These are phyloP conservation scores for Rousettus madagascariensis DNA, from an alignment of 2,797 vertebrate genomes.

Conservation along the genomic window DNA sequence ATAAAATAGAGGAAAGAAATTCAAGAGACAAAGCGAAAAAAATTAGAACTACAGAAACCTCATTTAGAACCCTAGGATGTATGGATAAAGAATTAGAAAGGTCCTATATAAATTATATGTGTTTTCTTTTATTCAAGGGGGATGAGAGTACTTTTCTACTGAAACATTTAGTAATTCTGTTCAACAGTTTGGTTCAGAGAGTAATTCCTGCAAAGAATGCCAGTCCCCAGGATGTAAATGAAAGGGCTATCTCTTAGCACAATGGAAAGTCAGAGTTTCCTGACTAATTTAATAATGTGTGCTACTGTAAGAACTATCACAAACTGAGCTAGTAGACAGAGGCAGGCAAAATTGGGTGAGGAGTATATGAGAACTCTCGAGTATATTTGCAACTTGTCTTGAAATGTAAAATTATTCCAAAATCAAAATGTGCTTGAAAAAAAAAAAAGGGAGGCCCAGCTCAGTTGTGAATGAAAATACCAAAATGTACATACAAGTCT, in stretches of 20 bases:
- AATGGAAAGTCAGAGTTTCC: neutral
- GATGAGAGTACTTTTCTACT: neutral
- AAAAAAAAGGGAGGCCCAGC: neutral
- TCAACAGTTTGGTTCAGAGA: neutral
- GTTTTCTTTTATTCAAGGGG: neutral
- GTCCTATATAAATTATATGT: neutral
- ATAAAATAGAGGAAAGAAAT: neutral
- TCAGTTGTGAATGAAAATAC: neutral
- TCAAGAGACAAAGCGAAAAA: neutral
- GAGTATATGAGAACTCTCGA: neutral
- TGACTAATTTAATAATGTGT: neutral
- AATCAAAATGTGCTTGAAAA: neutral
- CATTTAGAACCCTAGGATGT: neutral
- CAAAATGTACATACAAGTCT: neutral
- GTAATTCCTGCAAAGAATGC: neutral
- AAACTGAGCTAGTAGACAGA: neutral
- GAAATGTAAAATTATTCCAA: neutral
- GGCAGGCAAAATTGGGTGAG: neutral
- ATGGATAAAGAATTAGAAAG: neutral
- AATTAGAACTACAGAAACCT: neutral
- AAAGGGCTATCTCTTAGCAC: neutral
- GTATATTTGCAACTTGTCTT: neutral
- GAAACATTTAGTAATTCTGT: conserved; percentile 1
- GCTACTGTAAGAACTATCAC: neutral
- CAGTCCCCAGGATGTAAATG: neutral